Evolutionary conservation across 1,140 invertebrate genomes (phyloP).

Genomic region (Drosophila albomicans): DNA sequence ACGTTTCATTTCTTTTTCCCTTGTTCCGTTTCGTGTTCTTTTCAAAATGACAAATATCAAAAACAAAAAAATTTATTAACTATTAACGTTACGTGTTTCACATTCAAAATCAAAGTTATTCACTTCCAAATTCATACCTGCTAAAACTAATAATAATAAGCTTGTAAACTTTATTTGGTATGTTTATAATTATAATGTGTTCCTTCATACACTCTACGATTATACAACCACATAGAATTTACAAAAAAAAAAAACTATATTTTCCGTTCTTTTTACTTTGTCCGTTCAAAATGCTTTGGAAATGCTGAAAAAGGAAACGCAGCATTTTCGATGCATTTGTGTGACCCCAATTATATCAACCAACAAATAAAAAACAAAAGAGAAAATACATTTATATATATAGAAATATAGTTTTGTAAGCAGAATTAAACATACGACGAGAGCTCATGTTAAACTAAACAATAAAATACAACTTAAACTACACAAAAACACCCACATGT

Average conservation of each 20-base stretch:
- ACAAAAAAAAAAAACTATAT: constrained; percentile 23
- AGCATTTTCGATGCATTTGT: constrained; percentile 68
- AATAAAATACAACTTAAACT: constrained; percentile 41
- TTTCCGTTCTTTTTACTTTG: constrained; percentile 32
- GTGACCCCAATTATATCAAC: not conserved
- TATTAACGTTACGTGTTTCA: constrained; percentile 39
- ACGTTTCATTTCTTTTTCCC: constrained; percentile 33
- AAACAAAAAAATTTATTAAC: constrained; percentile 28
- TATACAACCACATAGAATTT: constrained; percentile 67
- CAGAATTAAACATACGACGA: constrained; percentile 43
- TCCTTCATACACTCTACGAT: not conserved
- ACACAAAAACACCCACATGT: constrained; percentile 24
- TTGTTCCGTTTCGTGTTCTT: constrained; percentile 29
- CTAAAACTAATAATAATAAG: constrained; percentile 11
- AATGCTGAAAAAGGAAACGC: constrained; percentile 50
- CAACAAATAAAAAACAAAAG: constrained; percentile 28
- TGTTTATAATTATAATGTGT: constrained; percentile 22
- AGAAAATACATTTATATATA: constrained; percentile 25
- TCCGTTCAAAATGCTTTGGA: constrained; percentile 55
- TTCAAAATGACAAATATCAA: constrained; percentile 6
- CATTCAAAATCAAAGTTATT: constrained; percentile 19
- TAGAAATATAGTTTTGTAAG: constrained; percentile 62
- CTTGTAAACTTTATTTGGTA: constrained; percentile 71
- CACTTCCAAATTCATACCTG: not conserved
- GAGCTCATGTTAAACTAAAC: constrained; percentile 45